Conservation (phyloP, 2,113 vertebrate species). For the Parus major region DNA sequence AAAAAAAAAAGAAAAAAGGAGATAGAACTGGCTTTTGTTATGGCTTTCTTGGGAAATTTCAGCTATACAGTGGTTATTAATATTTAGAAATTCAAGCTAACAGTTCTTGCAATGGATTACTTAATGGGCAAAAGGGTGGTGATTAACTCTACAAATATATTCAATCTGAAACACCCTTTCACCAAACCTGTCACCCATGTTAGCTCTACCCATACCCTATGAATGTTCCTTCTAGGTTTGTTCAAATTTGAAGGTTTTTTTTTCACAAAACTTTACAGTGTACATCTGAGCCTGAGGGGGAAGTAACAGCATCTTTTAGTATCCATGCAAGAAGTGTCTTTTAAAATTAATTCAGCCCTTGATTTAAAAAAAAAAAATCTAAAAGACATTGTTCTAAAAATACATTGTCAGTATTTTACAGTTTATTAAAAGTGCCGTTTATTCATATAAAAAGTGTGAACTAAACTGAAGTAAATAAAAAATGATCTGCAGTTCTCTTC, state of each 20-base stretch:
- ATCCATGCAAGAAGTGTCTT: not conserved
- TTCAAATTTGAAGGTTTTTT: not conserved
- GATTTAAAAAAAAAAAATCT: conserved; percentile 64
- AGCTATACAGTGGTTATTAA: not conserved
- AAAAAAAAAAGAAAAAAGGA: not conserved
- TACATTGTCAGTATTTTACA: conserved; percentile 76
- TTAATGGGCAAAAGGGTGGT: not conserved
- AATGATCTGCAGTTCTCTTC: conserved; percentile 10
- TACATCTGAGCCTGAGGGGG: conserved; percentile 39
- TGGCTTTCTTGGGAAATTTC: not conserved
- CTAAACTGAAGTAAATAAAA: conserved; percentile 64
- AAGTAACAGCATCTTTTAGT: conserved; percentile 11
- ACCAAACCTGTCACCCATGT: not conserved
- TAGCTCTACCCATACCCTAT: not conserved
- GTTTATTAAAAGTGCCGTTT: conserved; percentile 85
- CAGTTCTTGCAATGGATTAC: not conserved
- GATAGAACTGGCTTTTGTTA: not conserved
- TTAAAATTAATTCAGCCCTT: conserved; percentile 61
- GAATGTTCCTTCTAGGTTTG: not conserved
- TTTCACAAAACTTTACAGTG: not conserved
- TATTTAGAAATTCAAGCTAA: not conserved
- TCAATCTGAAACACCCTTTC: not conserved
- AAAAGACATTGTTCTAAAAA: conserved; percentile 74
- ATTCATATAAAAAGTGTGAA: conserved; percentile 77
- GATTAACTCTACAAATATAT: not conserved